phyloP scores from a whole-genome alignment of 2,888 invertebrate species.

The Pilophorus perplexus region DNA sequence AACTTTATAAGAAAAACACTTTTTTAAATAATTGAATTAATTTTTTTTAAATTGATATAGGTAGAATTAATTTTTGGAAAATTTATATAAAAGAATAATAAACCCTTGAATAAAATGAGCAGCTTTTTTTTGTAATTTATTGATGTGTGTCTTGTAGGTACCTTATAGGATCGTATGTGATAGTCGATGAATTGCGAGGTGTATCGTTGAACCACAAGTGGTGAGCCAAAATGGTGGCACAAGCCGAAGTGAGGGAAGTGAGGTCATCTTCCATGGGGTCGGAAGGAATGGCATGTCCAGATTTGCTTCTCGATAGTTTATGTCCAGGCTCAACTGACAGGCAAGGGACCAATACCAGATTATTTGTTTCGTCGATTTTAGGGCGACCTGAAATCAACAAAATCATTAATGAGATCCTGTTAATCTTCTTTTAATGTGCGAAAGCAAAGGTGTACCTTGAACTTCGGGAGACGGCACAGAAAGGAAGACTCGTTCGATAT shows the following conservation, averaged over 20 bases:
- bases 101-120: too few relatives aligned
- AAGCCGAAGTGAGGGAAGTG: constrained; percentile 63
- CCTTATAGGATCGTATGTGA: constrained; percentile 40
- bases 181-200: not conserved
- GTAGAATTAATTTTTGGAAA: too few relatives aligned
- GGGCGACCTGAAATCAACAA: constrained; percentile 23
- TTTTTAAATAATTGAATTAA: too few relatives aligned
- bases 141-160: too few relatives aligned
- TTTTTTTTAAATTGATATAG: too few relatives aligned
- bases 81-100: too few relatives aligned
- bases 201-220: constrained; percentile 56
- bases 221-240: constrained; percentile 64
- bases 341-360: constrained; percentile 36
- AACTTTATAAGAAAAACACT: too few relatives aligned
- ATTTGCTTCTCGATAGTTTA: not conserved
- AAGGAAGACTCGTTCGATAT: constrained; percentile 70
- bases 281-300: not conserved
- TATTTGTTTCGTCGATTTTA: constrained; percentile 9
- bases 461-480: constrained; percentile 25
- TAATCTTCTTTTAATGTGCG: not conserved
- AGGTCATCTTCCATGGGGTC: constrained; percentile 53
- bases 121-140: too few relatives aligned
- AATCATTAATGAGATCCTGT: not conserved
- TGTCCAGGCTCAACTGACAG: constrained; percentile 4
- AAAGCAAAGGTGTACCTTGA: not conserved